phyloP scores from a whole-genome alignment of 2,113 vertebrate species.

The Aramus guarauna region DNA sequence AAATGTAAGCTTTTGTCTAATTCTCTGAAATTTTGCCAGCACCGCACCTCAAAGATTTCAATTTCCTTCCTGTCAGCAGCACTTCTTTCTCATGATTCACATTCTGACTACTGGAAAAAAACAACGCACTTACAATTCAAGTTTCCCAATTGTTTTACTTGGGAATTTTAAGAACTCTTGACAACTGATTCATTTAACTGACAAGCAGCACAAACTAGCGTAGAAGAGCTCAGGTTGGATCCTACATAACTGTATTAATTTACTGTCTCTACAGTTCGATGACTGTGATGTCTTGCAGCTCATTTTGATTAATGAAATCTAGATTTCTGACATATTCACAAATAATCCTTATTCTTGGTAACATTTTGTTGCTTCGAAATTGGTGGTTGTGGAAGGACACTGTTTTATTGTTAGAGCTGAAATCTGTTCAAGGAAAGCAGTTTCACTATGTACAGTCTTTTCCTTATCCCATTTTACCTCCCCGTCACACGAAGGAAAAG shows the following conservation, averaged over 20 bases:
- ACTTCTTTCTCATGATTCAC: background rate
- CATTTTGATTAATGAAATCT: background rate
- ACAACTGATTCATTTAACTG: background rate
- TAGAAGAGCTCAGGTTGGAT: background rate
- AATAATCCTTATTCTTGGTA: background rate
- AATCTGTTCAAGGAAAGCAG: background rate
- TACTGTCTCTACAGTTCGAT: background rate
- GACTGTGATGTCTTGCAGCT: background rate
- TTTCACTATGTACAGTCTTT: background rate
- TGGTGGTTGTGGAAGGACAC: background rate
- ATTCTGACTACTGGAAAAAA: background rate
- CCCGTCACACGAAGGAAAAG: background rate
- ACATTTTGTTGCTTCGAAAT: background rate
- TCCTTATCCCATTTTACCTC: background rate
- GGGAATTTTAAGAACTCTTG: background rate
- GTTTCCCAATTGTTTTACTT: background rate
- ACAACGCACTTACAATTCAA: background rate
- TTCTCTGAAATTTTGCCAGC: constrained; percentile 44
- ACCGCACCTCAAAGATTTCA: constrained; percentile 20
- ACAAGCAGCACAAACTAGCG: background rate
- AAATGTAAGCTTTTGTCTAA: background rate
- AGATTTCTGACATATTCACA: background rate
- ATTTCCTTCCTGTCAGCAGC: constrained; percentile 29
- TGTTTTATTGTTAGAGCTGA: background rate
- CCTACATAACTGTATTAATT: background rate